Conservation (phyloP, 2,113 vertebrate species). For the Hippoglossus stenolepis region DNA sequence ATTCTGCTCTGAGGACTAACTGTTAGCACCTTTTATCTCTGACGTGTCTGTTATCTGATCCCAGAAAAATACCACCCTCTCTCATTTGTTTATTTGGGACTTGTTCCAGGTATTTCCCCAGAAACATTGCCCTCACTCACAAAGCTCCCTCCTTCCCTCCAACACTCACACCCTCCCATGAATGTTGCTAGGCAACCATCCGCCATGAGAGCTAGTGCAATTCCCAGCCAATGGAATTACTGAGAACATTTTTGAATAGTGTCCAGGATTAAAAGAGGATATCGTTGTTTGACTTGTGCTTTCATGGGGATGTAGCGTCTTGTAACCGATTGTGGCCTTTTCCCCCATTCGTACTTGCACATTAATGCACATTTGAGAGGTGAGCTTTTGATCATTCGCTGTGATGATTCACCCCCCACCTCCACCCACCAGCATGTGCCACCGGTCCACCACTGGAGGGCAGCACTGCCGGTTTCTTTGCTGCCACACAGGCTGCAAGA, state of each 20-base stretch:
- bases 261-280: constrained; percentile 32
- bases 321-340: background rate
- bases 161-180: constrained; percentile 52
- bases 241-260: constrained; percentile 64
- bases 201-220: constrained; percentile 62
- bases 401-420: background rate
- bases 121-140: constrained; percentile 66
- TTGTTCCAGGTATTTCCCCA: constrained; percentile 82
- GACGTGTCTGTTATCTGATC: constrained; percentile 50
- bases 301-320: background rate
- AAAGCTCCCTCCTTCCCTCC: constrained; percentile 41
- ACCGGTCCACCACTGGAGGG: constrained; percentile 71
- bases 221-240: constrained; percentile 69
- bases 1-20: constrained; percentile 38
- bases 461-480: constrained; percentile 62
- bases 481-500: constrained; percentile 55
- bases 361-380: background rate
- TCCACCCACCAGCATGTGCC: background rate
- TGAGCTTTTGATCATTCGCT: background rate
- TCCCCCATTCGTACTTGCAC: background rate
- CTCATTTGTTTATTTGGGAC: constrained; percentile 79
- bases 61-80: constrained; percentile 32
- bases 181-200: constrained; percentile 79
- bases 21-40: constrained; percentile 28
- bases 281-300: constrained; percentile 4